A percentile compares a stretch with the other conserved stretches of the same genome.
These are phyloP conservation scores for Cuniculus paca DNA, from an alignment of 2,797 vertebrate species.

Conservation along the genomic window DNA sequence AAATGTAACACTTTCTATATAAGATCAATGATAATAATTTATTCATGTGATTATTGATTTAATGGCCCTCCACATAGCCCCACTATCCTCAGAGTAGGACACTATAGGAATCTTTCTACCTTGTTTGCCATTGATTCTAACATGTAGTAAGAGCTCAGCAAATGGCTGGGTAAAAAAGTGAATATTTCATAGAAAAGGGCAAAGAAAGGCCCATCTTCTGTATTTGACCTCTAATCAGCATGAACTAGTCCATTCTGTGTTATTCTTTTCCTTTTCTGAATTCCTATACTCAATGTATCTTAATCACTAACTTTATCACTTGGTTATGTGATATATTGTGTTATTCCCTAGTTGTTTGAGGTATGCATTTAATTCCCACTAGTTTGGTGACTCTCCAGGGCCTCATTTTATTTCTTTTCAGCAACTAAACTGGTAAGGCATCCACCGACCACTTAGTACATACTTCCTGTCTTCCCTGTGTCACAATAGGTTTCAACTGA, in stretches of 20 bases:
- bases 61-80: not conserved
- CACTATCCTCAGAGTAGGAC: not conserved
- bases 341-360: constrained; percentile 49
- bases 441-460: constrained; percentile 12
- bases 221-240: not conserved
- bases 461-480: constrained; percentile 58
- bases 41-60: not conserved
- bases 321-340: constrained; percentile 2
- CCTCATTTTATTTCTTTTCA: constrained; percentile 64
- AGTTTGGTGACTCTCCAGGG: not conserved
- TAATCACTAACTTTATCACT: constrained; percentile 18
- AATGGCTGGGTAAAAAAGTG: not conserved
- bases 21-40: not conserved
- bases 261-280: constrained; percentile 8
- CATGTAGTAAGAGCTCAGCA: not conserved
- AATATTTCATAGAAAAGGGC: constrained; percentile 18
- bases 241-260: not conserved
- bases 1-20: not conserved
- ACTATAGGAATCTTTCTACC: not conserved
- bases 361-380: constrained; percentile 18
- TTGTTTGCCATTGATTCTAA: not conserved
- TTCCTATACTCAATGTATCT: not conserved
- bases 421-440: constrained; percentile 11
- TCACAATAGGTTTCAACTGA: constrained; percentile 62
- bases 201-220: not conserved